phyloP scores from a whole-genome alignment of 2,888 invertebrate genomes.

The Caradrina clavipalpis region DNA sequence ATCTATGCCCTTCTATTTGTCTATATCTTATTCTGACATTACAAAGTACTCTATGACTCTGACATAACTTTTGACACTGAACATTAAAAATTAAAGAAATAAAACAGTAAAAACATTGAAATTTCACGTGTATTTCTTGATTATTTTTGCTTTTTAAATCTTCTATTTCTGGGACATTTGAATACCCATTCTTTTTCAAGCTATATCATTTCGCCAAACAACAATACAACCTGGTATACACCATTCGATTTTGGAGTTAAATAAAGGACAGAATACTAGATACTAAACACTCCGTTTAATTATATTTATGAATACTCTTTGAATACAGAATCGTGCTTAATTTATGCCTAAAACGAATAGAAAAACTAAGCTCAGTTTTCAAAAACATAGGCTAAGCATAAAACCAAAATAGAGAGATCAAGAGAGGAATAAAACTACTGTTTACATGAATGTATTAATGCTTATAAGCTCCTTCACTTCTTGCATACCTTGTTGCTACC shows the following conservation, averaged over 20 bases:
- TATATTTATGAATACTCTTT: not conserved
- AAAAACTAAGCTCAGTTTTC: not conserved
- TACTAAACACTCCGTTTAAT: not conserved
- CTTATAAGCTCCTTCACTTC: constrained; percentile 9
- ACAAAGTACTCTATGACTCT: no score
- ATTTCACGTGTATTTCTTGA: not conserved
- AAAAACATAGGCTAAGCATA: constrained; percentile 13
- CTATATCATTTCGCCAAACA: not conserved
- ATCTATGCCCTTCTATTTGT: not conserved
- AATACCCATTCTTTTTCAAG: not conserved
- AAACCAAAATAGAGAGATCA: not conserved
- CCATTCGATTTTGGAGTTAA: not conserved
- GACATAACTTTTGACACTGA: not conserved
- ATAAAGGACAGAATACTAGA: not conserved
- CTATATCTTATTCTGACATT: not conserved
- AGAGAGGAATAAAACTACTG: not conserved
- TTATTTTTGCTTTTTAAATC: not conserved
- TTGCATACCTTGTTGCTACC: constrained; percentile 29
- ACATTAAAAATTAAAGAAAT: not conserved
- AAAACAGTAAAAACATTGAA: not conserved
- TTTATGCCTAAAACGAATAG: not conserved
- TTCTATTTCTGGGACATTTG: not conserved
- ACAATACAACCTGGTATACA: no score
- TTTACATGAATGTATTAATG: not conserved
- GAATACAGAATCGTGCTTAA: not conserved